These are phyloP conservation scores for Brachionus rubens DNA, from an alignment of 1,140 invertebrate species.

Conservation along the genomic window DNA sequence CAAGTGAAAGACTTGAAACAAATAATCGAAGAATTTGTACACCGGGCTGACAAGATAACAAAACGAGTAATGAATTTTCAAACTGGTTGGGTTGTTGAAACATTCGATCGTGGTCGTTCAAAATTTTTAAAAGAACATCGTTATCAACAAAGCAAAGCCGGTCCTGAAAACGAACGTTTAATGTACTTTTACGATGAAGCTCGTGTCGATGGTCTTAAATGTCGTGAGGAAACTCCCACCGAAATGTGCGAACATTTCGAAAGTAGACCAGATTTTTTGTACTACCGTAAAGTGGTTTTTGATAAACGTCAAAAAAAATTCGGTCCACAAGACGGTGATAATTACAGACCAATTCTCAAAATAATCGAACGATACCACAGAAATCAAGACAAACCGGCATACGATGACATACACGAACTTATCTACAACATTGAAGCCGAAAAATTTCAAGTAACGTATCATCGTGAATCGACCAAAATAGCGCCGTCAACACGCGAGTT, in stretches of 20 bases:
- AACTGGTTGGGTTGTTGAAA: slow-evolving; percentile 66
- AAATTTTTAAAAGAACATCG: slow-evolving; percentile 70
- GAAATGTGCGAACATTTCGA: slow-evolving; percentile 68
- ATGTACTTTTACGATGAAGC: slow-evolving; percentile 70
- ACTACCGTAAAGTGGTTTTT: slow-evolving; percentile 61
- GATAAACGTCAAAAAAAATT: slow-evolving; percentile 57
- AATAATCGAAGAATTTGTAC: slow-evolving; percentile 7
- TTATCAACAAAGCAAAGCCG: slow-evolving; percentile 62
- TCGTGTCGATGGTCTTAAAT: slow-evolving; percentile 68
- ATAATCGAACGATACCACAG: slow-evolving; percentile 57
- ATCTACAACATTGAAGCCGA: slow-evolving; percentile 57
- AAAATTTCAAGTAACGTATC: slow-evolving; percentile 58
- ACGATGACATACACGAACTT: slow-evolving; percentile 57
- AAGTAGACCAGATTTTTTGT: slow-evolving; percentile 66
- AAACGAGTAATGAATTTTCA: slow-evolving; percentile 65
- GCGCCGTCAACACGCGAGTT: slow-evolving; percentile 58
- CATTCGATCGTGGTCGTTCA: slow-evolving; percentile 68
- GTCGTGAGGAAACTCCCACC: slow-evolving; percentile 64
- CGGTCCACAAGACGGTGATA: slow-evolving; percentile 53
- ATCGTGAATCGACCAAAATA: slow-evolving; percentile 57
- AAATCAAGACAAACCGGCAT: slow-evolving; percentile 53
- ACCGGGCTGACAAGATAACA: slow-evolving; percentile 48
- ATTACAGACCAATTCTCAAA: slow-evolving; percentile 51
- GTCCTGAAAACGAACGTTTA: slow-evolving; percentile 65
- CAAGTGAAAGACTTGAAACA: slow-evolving; percentile 23